Conservation (phyloP, 1,140 invertebrate genomes). For the Heterodera schachtii region DNA sequence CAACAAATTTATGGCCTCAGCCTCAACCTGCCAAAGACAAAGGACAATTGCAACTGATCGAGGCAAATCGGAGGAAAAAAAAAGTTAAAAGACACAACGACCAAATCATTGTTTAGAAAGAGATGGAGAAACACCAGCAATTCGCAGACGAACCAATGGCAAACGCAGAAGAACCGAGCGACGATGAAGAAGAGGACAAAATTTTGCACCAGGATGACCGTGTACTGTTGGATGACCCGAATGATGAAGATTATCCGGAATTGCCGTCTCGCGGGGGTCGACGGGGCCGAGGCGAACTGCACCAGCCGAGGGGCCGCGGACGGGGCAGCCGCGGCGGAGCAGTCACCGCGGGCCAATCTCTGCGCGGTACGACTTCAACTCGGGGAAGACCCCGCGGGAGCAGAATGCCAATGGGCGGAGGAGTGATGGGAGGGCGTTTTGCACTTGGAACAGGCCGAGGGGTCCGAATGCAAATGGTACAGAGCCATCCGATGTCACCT, state of each 20-base stretch:
- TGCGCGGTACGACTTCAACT: slow-evolving; percentile 3
- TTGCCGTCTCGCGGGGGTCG: slow-evolving; percentile 22
- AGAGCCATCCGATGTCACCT: no score
- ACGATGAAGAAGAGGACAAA: slow-evolving; percentile 39
- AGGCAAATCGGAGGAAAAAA: slow-evolving; percentile 25
- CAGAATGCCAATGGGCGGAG: slow-evolving; percentile 15
- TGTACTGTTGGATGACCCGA: slow-evolving; percentile 23
- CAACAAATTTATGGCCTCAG: neutral
- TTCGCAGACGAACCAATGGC: slow-evolving; percentile 26
- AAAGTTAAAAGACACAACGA: neutral
- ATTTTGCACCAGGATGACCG: neutral
- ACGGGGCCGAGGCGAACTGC: slow-evolving; percentile 5
- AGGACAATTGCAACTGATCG: slow-evolving; percentile 49
- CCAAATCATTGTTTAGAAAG: slow-evolving; percentile 16
- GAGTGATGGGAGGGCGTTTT: slow-evolving; percentile 23
- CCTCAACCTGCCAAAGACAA: slow-evolving; percentile 38
- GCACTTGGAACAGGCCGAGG: neutral
- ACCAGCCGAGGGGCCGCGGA: neutral
- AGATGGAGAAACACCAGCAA: slow-evolving; percentile 41
- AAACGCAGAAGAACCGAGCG: slow-evolving; percentile 10
- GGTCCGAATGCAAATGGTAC: slow-evolving; percentile 16
- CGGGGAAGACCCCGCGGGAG: slow-evolving; percentile 27
- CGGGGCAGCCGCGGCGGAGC: slow-evolving; percentile 16
- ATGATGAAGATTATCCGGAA: slow-evolving; percentile 23
- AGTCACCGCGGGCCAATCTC: neutral